A percentile compares a stretch with the other conserved stretches of the same genome.
These are phyloP conservation scores for Cirrhinus mrigala DNA, from an alignment of 2,797 vertebrate species.

Conservation along the genomic window DNA sequence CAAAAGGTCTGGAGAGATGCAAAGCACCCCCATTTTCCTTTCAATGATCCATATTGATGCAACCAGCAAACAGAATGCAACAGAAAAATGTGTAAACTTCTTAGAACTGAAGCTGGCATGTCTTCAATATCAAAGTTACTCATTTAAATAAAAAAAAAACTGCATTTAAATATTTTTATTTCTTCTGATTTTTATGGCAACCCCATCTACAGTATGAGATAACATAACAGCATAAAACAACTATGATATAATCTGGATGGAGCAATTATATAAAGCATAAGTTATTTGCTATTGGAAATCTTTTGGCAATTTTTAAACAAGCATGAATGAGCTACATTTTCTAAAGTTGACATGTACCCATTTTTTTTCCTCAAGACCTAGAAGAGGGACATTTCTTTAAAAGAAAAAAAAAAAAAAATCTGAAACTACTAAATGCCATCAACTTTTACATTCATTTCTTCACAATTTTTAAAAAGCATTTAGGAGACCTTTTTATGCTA, in stretches of 20 bases:
- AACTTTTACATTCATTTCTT: too few relatives aligned
- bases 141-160: not conserved
- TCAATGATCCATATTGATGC: slow-evolving; percentile 76
- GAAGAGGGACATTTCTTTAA: too few relatives aligned
- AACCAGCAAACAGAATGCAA: too few relatives aligned
- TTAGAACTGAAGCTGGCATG: not conserved
- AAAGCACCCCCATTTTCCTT: slow-evolving; percentile 80
- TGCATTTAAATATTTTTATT: not conserved
- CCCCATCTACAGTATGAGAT: not conserved
- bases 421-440: too few relatives aligned
- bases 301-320: not conserved
- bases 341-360: too few relatives aligned
- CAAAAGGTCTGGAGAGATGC: slow-evolving; percentile 77
- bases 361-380: too few relatives aligned
- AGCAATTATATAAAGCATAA: not conserved
- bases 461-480: not conserved
- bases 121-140: not conserved
- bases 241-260: not conserved
- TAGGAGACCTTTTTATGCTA: not conserved
- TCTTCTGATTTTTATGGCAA: not conserved
- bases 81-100: not conserved
- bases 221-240: not conserved
- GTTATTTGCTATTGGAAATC: not conserved
- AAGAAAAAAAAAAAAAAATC: too few relatives aligned
- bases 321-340: not conserved